These are phyloP conservation scores for Apotomis betuletana DNA, from an alignment of 2,888 invertebrate species.

Conservation along the genomic window DNA sequence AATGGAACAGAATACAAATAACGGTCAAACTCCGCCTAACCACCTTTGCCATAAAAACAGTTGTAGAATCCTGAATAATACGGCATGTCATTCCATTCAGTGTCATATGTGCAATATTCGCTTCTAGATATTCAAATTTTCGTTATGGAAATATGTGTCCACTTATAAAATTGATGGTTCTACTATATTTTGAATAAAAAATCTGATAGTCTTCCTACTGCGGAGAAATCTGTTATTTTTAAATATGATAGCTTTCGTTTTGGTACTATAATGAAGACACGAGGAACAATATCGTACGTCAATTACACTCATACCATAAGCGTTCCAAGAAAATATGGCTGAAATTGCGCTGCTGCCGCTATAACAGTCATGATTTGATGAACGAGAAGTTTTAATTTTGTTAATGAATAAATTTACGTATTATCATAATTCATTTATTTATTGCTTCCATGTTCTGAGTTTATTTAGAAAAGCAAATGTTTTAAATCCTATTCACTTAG, in stretches of 20 bases:
- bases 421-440: background rate
- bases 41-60: background rate
- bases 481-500: no score
- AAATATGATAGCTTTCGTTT: constrained; percentile 1
- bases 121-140: constrained; percentile 4
- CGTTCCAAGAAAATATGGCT: constrained; percentile 52
- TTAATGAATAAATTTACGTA: constrained; percentile 48
- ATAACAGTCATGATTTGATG: constrained; percentile 44
- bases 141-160: constrained; percentile 15
- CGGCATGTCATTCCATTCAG: background rate
- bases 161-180: constrained; percentile 1
- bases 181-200: constrained; percentile 5
- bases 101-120: background rate
- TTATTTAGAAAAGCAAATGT: background rate
- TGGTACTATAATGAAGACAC: background rate
- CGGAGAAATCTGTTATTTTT: background rate
- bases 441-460: background rate
- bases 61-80: background rate
- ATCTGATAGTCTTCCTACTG: background rate
- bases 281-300: constrained; percentile 48
- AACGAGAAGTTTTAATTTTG: constrained; percentile 44
- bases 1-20: background rate
- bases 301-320: constrained; percentile 49
- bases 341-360: constrained; percentile 4
- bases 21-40: background rate